Conservation (phyloP, 92 coral and sea anemone species). For the Palythoa grandis region DNA sequence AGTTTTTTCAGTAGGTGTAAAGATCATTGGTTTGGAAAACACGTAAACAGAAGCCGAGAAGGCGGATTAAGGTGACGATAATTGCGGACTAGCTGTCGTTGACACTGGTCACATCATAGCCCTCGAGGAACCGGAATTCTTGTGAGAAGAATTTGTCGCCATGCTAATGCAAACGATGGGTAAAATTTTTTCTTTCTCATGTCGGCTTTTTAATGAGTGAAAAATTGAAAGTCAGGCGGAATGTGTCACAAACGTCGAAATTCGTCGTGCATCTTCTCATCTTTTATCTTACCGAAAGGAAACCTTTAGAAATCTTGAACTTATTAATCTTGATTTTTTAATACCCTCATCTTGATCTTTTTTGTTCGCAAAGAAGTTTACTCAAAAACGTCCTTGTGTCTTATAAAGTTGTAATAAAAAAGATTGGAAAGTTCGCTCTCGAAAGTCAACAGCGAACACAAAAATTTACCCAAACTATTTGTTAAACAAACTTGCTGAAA, state of each 20-base stretch:
- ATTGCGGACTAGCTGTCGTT: conserved; percentile 13
- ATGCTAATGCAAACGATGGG: not conserved
- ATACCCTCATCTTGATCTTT: not conserved
- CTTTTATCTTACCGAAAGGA: not conserved
- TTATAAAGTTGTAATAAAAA: not conserved
- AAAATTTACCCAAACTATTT: conserved; percentile 24
- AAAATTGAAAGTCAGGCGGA: not conserved
- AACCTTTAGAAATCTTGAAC: not conserved
- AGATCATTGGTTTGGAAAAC: conserved; percentile 4
- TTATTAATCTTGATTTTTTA: not conserved
- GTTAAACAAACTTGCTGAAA: conserved; percentile 40
- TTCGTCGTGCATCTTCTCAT: not conserved
- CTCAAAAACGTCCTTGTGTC: not conserved
- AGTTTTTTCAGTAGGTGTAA: conserved; percentile 31
- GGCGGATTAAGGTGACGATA: conserved; percentile 26
- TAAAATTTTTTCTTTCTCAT: not conserved
- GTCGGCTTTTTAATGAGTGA: not conserved
- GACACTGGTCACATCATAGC: conserved; percentile 13
- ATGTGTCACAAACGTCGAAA: not conserved
- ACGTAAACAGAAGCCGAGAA: conserved; percentile 35
- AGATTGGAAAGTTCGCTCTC: not conserved
- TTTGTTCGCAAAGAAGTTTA: not conserved
- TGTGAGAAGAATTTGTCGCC: conserved; percentile 7
- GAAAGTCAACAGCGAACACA: conserved; percentile 3
- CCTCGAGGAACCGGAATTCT: conserved; percentile 13